A percentile compares a stretch with the other conserved stretches of the same genome.
These are phyloP conservation scores for Oryzias sinensis DNA, from an alignment of 2,797 vertebrate species.

Conservation along the genomic window DNA sequence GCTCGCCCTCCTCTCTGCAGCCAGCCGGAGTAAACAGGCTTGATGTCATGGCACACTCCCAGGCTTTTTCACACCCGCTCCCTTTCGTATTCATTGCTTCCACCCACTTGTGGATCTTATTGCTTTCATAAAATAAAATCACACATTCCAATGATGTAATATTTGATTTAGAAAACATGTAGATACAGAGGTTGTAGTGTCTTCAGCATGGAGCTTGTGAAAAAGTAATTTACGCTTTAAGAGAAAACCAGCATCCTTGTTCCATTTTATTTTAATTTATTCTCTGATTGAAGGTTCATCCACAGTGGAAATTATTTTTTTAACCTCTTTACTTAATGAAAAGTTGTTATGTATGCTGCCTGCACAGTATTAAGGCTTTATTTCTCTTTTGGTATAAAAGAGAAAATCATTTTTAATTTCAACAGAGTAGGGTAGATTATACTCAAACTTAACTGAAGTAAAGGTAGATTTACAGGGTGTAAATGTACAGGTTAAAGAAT, in stretches of 20 bases:
- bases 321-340: slow-evolving; percentile 14
- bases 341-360: background rate
- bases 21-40: slow-evolving; percentile 52
- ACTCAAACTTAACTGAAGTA: background rate
- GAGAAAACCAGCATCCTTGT: slow-evolving; percentile 16
- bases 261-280: too few species aligned
- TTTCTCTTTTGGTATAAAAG: slow-evolving; percentile 19
- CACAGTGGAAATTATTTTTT: slow-evolving; percentile 14
- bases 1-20: slow-evolving; percentile 43
- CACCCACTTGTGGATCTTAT: slow-evolving; percentile 19
- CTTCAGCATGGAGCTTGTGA: slow-evolving; percentile 40
- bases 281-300: slow-evolving; percentile 3
- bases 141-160: slow-evolving; percentile 17
- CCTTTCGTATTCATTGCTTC: slow-evolving; percentile 17
- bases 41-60: slow-evolving; percentile 34
- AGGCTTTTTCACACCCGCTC: slow-evolving; percentile 13
- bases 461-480: background rate
- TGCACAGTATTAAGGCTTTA: background rate
- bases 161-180: slow-evolving; percentile 16
- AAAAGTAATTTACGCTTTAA: slow-evolving; percentile 35
- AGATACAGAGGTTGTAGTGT: slow-evolving; percentile 3
- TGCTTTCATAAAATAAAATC: slow-evolving; percentile 17
- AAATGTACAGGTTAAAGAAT: too few species aligned
- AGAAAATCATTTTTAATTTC: slow-evolving; percentile 6
- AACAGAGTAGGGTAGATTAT: too few species aligned